These are phyloP conservation scores for Zaprionus nigranus DNA, from an alignment of 1,140 invertebrate genomes.

Conservation along the genomic window DNA sequence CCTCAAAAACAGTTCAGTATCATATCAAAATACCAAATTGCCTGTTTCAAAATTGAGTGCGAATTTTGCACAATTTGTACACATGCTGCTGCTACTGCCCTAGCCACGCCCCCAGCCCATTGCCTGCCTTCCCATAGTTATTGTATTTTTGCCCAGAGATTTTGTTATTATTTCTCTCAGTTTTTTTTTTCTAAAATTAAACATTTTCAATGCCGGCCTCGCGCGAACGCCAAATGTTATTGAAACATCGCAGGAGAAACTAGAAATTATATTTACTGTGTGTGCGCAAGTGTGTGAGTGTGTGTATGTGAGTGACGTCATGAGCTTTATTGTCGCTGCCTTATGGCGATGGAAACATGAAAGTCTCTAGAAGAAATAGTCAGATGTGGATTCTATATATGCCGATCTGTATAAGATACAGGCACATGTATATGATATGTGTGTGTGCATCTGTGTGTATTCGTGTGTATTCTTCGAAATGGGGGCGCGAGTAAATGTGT, in stretches of 20 bases:
- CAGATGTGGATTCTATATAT: constrained; percentile 1
- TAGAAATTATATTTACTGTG: constrained; percentile 68
- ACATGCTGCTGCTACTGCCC: too few relatives aligned
- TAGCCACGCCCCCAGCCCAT: constrained; percentile 53
- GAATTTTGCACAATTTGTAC: constrained; percentile 38
- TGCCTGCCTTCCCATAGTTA: constrained; percentile 29
- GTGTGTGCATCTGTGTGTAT: neutral
- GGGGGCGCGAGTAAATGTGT: constrained; percentile 38
- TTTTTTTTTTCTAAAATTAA: constrained; percentile 72
- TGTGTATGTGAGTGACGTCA: constrained; percentile 51
- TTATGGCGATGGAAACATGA: constrained; percentile 55
- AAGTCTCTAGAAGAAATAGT: constrained; percentile 28
- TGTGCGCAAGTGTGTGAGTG: neutral
- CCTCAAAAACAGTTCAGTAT: neutral
- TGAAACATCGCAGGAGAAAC: constrained; percentile 59
- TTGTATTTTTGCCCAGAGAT: constrained; percentile 59
- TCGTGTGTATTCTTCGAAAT: constrained; percentile 27
- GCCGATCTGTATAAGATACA: constrained; percentile 10
- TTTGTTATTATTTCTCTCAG: constrained; percentile 61
- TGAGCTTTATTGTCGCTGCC: constrained; percentile 62
- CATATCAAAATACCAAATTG: neutral
- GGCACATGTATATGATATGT: constrained; percentile 4
- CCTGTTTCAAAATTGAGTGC: neutral
- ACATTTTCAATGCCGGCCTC: constrained; percentile 78
- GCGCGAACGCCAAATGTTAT: constrained; percentile 55